Evolutionary conservation across 2,888 invertebrate species (phyloP).

Genomic region (Amphipyra berbera): DNA sequence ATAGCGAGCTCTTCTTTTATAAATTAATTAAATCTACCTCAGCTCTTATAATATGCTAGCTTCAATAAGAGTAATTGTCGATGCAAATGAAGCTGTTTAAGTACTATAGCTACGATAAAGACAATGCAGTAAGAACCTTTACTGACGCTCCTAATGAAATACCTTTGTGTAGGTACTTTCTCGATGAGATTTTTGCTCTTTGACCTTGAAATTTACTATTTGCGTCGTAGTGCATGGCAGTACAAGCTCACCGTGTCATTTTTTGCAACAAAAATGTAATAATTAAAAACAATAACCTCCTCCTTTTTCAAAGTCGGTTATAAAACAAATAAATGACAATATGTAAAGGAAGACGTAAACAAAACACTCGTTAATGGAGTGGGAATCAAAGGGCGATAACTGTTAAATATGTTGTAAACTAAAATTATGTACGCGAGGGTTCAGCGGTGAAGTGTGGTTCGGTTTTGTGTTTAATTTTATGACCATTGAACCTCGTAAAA

Average conservation of each 20-base stretch:
- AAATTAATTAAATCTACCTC: constrained; percentile 12
- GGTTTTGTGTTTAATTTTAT: constrained; percentile 71
- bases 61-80: constrained; percentile 4
- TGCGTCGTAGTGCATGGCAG: not conserved
- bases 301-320: not conserved
- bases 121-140: not conserved
- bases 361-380: constrained; percentile 44
- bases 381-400: constrained; percentile 47
- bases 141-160: not conserved
- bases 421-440: constrained; percentile 43
- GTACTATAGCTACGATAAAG: not conserved
- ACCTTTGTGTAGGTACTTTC: not conserved
- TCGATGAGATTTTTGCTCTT: constrained; percentile 3
- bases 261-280: not conserved
- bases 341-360: constrained; percentile 51
- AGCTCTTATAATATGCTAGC: not conserved
- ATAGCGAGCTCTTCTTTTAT: constrained; percentile 19
- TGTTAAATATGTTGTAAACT: constrained; percentile 54
- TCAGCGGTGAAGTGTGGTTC: constrained; percentile 57
- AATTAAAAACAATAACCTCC: not conserved
- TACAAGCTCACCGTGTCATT: not conserved
- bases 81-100: not conserved
- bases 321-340: constrained; percentile 26
- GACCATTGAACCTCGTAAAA: constrained; percentile 76
- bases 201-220: not conserved